These are phyloP conservation scores for Pica pica DNA, from an alignment of 2,113 vertebrate species.

Conservation along the genomic window DNA sequence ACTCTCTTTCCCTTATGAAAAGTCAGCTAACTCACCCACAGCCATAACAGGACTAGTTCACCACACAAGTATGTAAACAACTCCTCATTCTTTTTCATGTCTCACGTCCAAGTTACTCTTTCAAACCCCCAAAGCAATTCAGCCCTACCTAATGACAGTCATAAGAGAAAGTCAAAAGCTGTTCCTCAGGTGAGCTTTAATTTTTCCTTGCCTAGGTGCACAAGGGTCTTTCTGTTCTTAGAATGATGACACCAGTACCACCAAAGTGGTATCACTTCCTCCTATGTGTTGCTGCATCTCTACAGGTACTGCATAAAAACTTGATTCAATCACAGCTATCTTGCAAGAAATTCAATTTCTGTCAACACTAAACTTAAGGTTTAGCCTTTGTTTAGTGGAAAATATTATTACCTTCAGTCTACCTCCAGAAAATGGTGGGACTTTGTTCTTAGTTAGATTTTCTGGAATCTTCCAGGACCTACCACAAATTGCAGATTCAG, in stretches of 20 bases:
- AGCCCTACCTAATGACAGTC: not conserved
- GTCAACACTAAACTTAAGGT: not conserved
- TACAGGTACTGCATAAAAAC: not conserved
- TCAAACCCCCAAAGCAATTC: not conserved
- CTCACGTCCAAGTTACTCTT: not conserved
- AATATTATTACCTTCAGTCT: not conserved
- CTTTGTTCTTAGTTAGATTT: not conserved
- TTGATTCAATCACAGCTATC: not conserved
- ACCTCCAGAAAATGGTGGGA: not conserved
- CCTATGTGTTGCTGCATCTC: not conserved
- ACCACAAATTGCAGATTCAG: not conserved
- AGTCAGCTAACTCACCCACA: not conserved
- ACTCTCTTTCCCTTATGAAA: not conserved
- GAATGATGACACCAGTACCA: not conserved
- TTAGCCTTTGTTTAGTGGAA: not conserved
- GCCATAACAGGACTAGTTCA: not conserved
- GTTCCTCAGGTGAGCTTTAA: not conserved
- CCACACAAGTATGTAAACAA: not conserved
- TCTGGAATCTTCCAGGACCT: not conserved
- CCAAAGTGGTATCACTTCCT: not conserved
- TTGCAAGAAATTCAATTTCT: not conserved
- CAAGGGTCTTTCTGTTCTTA: not conserved
- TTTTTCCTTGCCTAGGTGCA: not conserved
- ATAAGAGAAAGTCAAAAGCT: not conserved
- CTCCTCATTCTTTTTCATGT: not conserved